Conservation (phyloP, 2,888 invertebrate genomes). For the Seladonia tumulorum region DNA sequence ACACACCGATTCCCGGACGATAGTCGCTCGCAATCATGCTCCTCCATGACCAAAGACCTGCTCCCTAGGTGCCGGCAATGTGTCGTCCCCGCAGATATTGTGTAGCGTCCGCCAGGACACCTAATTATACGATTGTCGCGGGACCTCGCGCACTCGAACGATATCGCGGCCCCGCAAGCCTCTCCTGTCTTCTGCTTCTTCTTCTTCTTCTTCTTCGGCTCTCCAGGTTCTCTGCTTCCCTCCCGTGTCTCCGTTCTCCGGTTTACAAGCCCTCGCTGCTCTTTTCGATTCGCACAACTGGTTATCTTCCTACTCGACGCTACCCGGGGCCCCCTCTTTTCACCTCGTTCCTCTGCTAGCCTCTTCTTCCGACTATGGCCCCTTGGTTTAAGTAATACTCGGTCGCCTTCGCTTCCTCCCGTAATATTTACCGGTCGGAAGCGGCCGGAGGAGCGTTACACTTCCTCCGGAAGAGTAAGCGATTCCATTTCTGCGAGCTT, state of each 20-base stretch:
- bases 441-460: neutral
- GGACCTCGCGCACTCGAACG: conserved; percentile 73
- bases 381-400: conserved; percentile 3
- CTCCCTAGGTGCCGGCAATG: conserved; percentile 67
- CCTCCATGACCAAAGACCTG: conserved; percentile 9
- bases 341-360: conserved; percentile 5
- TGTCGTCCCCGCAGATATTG: conserved; percentile 76
- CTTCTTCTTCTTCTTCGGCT: neutral
- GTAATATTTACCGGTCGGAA: neutral
- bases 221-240: neutral
- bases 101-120: conserved; percentile 78
- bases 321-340: neutral
- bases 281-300: conserved; percentile 37
- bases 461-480: conserved; percentile 2
- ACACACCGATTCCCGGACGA: conserved; percentile 67
- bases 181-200: neutral
- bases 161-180: conserved; percentile 63
- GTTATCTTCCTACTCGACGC: conserved; percentile 36
- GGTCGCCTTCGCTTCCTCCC: neutral
- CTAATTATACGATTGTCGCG: conserved; percentile 84
- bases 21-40: conserved; percentile 38
- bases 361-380: neutral
- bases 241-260: conserved; percentile 8
- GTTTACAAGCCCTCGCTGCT: conserved; percentile 22
- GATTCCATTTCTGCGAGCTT: neutral